Percentiles rank a stretch among this genome's conserved stretches.
Conservation (phyloP, 2,888 invertebrate genomes). For the Hydrotaea diabolus region DNA sequence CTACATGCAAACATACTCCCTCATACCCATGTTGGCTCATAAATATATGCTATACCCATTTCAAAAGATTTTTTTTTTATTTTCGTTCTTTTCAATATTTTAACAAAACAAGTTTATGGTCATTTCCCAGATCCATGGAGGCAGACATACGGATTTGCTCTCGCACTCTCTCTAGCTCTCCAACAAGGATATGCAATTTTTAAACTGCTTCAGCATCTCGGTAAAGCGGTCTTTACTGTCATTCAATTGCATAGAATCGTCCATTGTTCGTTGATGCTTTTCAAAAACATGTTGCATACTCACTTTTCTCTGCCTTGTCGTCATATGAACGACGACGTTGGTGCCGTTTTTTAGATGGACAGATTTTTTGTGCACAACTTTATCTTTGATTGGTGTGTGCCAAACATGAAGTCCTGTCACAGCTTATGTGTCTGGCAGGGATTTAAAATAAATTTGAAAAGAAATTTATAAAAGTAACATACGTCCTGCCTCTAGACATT, state of each 20-base stretch:
- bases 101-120: constrained; percentile 70
- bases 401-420: no score
- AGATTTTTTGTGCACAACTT: no score
- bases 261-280: constrained; percentile 44
- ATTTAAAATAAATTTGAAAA: no score
- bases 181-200: background rate
- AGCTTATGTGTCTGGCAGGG: no score
- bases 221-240: constrained; percentile 28
- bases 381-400: no score
- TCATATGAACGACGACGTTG: no score
- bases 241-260: constrained; percentile 11
- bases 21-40: background rate
- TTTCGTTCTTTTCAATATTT: constrained; percentile 75
- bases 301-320: no score
- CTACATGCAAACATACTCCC: no score
- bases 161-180: background rate
- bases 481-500: no score
- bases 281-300: background rate
- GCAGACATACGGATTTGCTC: background rate
- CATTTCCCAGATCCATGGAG: constrained; percentile 50
- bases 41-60: background rate
- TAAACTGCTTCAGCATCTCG: no score
- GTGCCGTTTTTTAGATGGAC: no score
- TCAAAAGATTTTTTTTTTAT: constrained; percentile 62
- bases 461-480: no score